These are phyloP conservation scores for Atta texana DNA, from an alignment of 1,140 invertebrate species.

Conservation along the genomic window DNA sequence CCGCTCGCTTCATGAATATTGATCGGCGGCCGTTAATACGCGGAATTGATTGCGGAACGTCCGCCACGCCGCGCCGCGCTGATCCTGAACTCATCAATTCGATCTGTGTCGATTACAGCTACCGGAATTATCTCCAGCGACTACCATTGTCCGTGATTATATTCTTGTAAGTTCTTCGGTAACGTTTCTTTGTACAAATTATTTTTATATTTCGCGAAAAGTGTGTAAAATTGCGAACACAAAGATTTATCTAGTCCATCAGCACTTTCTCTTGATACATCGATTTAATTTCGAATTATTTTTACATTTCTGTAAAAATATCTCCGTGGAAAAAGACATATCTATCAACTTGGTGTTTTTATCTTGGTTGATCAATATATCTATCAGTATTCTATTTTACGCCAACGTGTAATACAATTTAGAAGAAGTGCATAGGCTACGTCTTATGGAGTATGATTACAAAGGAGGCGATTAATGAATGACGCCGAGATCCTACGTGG, in stretches of 20 bases:
- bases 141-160: constrained; percentile 36
- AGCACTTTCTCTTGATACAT: constrained; percentile 13
- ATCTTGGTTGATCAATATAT: constrained; percentile 2
- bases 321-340: constrained; percentile 1
- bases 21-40: constrained; percentile 78
- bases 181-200: constrained; percentile 11
- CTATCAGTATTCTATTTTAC: constrained; percentile 45
- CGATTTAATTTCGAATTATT: constrained; percentile 28
- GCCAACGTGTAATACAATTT: constrained; percentile 18
- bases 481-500: constrained; percentile 14
- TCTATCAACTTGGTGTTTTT: neutral
- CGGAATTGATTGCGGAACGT: constrained; percentile 79
- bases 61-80: constrained; percentile 45
- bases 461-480: constrained; percentile 48
- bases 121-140: constrained; percentile 30
- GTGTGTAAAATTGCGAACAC: neutral
- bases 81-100: constrained; percentile 75
- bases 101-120: constrained; percentile 75
- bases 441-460: constrained; percentile 24
- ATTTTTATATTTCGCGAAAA: neutral
- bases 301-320: neutral
- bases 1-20: constrained; percentile 82
- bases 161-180: neutral
- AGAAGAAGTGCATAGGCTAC: neutral
- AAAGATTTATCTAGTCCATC: constrained; percentile 4